phyloP scores from a whole-genome alignment of 2,797 vertebrate genomes.

The Acestrorhynchus altus region DNA sequence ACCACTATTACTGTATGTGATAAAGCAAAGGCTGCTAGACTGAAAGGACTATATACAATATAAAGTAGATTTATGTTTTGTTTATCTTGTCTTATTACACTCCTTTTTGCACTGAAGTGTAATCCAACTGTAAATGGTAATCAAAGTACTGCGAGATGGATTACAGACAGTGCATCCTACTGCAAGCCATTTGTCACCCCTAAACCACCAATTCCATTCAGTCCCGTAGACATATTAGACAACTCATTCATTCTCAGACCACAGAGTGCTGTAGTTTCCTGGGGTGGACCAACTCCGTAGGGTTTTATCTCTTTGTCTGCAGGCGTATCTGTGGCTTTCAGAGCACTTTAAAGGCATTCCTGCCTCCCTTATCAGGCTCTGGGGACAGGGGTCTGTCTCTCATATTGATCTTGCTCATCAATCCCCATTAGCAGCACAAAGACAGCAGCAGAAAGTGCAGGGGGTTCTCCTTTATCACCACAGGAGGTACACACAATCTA shows the following conservation, averaged over 20 bases:
- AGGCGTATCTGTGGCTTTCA: constrained; percentile 45
- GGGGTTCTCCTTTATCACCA: constrained; percentile 66
- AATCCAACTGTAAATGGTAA: neutral
- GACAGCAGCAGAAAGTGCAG: constrained; percentile 67
- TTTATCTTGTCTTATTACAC: neutral
- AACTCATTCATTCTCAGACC: constrained; percentile 36
- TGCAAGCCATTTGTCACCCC: constrained; percentile 15
- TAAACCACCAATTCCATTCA: constrained; percentile 23
- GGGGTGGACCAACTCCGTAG: constrained; percentile 57
- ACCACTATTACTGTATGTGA: neutral
- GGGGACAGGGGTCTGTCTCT: constrained; percentile 56
- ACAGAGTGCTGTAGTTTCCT: constrained; percentile 18
- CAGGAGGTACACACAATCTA: constrained; percentile 52
- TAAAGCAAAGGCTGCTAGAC: neutral
- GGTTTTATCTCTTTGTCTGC: constrained; percentile 45
- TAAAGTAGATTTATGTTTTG: neutral
- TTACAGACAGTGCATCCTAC: neutral
- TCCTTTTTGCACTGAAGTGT: neutral
- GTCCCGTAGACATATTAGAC: neutral
- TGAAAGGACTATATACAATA: neutral
- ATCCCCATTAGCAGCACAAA: constrained; percentile 61
- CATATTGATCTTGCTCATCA: constrained; percentile 57
- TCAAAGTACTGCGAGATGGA: neutral
- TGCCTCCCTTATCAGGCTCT: constrained; percentile 67
- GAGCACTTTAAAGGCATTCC: constrained; percentile 58